Evolutionary conservation across 53 echinoderm and acorn worm genomes (phyloP), one percentile per base, ranked within the genome.

Genomic region (Temnopleurus reevesii): DNA sequence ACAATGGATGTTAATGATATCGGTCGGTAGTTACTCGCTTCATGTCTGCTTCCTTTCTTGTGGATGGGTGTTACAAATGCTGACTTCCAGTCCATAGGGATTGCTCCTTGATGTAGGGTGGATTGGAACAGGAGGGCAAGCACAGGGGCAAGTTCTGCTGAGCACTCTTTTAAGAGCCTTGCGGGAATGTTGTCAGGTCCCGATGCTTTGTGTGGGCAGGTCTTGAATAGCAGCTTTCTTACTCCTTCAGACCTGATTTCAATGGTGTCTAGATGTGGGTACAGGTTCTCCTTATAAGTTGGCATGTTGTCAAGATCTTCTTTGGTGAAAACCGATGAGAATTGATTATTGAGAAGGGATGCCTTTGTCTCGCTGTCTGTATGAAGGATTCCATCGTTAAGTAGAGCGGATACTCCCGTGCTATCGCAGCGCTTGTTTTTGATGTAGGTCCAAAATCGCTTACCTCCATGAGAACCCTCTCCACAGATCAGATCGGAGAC

Each of bases 11-110:
- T 81, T 10, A 81, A 53, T 21, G 45, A 44, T 26, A 81, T 81
- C 26, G 81, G 81, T 6, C 81, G 28, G 30, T 81, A 81, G 24
- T 81, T 81, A 0, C 12, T 49, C 4, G 13, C 77, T 2, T 77
- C 77, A 35, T 77, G 77, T 44, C 77, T 38, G 4, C 43, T 77
- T 34, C 77, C 77, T 44, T 77, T 77, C 45, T 43, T 77, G 77
- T 18, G 43, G 45, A 77, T 77, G 5, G 44, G 45, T 15, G 64
- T 64, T 26, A 57, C 25, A 57, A 76, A 76, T 44, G 77, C 77
- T 5, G 45, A 43, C 19, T 76, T 76, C 77, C 77, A 76, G 77
- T 76, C 77, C 2, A 6, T 10, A 41, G 77, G 77, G 26, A 76
- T 76, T 24, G 77, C 19, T 0, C 77, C 45, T 23, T 76, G 77